phyloP scores from a whole-genome alignment of 2,113 vertebrate species.

The Rousettus leschenaultii region DNA sequence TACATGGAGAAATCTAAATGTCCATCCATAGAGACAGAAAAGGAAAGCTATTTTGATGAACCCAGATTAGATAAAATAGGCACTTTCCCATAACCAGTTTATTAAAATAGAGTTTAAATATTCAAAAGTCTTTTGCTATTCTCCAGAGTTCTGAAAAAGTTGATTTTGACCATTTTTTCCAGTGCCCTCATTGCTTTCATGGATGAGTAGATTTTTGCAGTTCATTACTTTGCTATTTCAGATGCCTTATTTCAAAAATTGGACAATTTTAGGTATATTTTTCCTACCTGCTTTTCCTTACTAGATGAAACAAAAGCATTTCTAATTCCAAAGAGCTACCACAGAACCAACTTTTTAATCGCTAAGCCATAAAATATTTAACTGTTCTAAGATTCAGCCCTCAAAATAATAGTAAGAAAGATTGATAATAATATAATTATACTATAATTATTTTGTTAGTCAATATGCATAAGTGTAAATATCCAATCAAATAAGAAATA shows the following conservation, averaged over 20 bases:
- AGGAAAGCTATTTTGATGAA: not conserved
- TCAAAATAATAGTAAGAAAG: not conserved
- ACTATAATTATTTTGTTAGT: not conserved
- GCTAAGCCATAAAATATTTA: not conserved
- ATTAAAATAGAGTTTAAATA: not conserved
- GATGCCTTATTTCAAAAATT: not conserved
- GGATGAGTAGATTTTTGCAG: not conserved
- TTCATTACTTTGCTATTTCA: not conserved
- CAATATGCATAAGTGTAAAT: not conserved
- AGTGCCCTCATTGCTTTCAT: not conserved
- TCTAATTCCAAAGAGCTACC: not conserved
- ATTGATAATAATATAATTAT: not conserved
- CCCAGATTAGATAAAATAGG: not conserved
- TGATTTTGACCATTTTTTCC: not conserved
- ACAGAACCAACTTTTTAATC: not conserved
- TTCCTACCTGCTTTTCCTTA: not conserved
- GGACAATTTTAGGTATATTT: not conserved
- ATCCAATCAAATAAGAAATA: not conserved
- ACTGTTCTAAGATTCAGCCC: not conserved
- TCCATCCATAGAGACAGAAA: not conserved
- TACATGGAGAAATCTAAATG: not conserved
- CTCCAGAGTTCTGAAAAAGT: not conserved
- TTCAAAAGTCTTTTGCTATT: not conserved
- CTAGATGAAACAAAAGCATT: not conserved
- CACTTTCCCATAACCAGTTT: not conserved